Evolutionary conservation across 2,888 invertebrate species (phyloP).

Genomic region (Heliconius hortense): DNA sequence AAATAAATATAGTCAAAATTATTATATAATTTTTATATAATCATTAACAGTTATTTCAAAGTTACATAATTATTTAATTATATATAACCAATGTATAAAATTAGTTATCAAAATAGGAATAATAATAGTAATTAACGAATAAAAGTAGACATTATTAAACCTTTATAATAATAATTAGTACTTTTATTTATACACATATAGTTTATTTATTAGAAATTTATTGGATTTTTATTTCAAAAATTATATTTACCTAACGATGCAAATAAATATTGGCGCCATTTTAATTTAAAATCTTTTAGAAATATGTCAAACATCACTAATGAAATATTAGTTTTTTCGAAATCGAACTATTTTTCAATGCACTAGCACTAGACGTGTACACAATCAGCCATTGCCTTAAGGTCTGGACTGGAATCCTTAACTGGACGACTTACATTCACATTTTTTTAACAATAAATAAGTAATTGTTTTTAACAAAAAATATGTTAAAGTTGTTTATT

Average conservation of each 20-base stretch:
- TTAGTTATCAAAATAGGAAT: not conserved
- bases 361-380: conserved; percentile 52
- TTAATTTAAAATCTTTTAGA: conserved; percentile 58
- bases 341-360: conserved; percentile 36
- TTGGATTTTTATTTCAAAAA: not conserved
- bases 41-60: not conserved
- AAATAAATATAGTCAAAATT: not conserved
- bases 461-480: conserved; percentile 29
- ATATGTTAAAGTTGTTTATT: conserved; percentile 15
- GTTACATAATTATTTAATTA: not conserved
- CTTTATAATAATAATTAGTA: not conserved
- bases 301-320: conserved; percentile 58
- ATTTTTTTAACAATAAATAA: conserved; percentile 46
- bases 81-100: not conserved
- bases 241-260: conserved; percentile 67
- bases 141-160: not conserved
- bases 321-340: conserved; percentile 30
- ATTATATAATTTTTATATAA: not conserved
- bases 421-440: conserved; percentile 58
- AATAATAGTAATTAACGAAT: not conserved
- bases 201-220: not conserved
- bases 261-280: conserved; percentile 77
- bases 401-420: conserved; percentile 47
- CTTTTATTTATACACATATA: not conserved
- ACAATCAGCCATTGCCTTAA: conserved; percentile 54